A percentile compares a stretch with the other conserved stretches of the same genome.
Conservation (phyloP, 2,797 vertebrate genomes). For the Microctenopoma stevenorrisi region DNA sequence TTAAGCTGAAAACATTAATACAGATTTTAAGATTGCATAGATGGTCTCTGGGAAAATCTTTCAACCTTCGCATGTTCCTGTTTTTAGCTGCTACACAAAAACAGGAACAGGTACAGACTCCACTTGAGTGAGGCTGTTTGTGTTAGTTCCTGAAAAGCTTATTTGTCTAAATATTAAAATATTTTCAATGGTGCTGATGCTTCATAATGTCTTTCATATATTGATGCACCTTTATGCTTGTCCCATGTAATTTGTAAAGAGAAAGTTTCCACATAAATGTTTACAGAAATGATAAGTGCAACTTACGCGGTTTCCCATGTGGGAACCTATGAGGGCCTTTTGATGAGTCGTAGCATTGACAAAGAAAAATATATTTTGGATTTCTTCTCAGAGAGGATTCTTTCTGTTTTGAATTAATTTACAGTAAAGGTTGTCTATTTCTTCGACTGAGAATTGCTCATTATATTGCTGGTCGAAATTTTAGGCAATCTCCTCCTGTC, state of each 20-base stretch:
- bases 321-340: slow-evolving; percentile 6
- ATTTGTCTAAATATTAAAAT: background rate
- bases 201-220: background rate
- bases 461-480: background rate
- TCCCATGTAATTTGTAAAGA: background rate
- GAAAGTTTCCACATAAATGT: slow-evolving; percentile 18
- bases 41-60: background rate
- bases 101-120: background rate
- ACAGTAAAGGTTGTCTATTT: background rate
- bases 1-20: background rate
- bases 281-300: slow-evolving; percentile 15
- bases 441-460: background rate
- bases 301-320: slow-evolving; percentile 2
- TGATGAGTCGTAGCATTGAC: background rate
- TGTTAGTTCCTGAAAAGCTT: background rate
- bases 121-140: background rate
- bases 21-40: background rate
- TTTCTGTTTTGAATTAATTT: slow-evolving; percentile 3
- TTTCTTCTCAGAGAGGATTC: background rate
- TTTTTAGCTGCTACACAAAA: no score
- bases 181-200: background rate
- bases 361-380: slow-evolving; percentile 4
- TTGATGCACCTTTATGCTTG: background rate
- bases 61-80: background rate
- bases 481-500: background rate